phyloP scores from a whole-genome alignment of 2,888 invertebrate genomes.

The Dynastes grantii region DNA sequence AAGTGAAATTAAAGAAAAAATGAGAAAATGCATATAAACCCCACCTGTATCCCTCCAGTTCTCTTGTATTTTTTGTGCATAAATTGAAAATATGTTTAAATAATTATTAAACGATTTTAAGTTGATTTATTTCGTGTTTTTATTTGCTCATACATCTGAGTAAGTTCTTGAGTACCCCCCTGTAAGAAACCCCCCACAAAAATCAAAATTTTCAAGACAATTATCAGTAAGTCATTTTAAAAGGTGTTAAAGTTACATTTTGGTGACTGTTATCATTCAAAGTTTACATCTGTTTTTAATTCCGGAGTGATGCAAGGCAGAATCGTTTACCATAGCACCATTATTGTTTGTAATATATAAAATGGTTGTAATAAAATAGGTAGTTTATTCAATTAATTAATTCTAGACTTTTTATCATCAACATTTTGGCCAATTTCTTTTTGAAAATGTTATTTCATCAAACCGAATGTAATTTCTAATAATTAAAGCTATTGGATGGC shows the following conservation, averaged over 20 bases:
- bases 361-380: no score
- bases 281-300: not conserved
- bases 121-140: conserved; percentile 25
- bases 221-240: no score
- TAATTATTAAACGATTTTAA: conserved; percentile 41
- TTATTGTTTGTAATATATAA: not conserved
- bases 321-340: not conserved
- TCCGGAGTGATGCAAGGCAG: not conserved
- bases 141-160: not conserved
- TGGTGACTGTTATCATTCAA: no score
- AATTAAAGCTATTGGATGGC: no score
- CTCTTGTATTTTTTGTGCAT: conserved; percentile 38
- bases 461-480: no score
- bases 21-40: not conserved
- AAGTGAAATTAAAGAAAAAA: not conserved
- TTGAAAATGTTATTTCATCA: no score
- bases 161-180: not conserved
- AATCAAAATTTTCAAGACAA: no score
- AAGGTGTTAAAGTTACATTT: no score
- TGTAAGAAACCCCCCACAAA: not conserved
- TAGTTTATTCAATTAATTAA: no score
- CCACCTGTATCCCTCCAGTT: not conserved
- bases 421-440: no score
- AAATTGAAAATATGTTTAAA: conserved; percentile 20
- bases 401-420: no score